A percentile compares a stretch with the other conserved stretches of the same genome.
Conservation (phyloP, 2,888 invertebrate species). For the Epiblema foenella region DNA sequence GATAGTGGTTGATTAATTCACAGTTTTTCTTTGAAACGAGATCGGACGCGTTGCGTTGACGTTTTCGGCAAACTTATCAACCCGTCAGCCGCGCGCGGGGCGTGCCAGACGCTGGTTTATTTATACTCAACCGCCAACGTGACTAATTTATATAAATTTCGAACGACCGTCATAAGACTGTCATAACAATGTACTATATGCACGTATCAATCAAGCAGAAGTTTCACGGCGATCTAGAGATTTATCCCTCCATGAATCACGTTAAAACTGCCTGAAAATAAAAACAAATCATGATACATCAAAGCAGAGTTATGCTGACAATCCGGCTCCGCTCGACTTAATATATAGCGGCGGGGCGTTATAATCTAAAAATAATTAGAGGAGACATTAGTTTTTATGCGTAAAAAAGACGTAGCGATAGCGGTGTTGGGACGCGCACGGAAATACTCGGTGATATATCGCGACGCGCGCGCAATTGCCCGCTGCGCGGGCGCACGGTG, state of each 20-base stretch:
- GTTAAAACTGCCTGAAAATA: conserved; percentile 77
- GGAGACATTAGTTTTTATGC: conserved; percentile 83
- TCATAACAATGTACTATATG: conserved; percentile 74
- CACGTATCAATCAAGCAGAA: conserved; percentile 76
- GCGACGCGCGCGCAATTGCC: conserved; percentile 73
- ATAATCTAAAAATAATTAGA: conserved; percentile 85
- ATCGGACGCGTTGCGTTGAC: conserved; percentile 68
- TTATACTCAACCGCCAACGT: conserved; percentile 41
- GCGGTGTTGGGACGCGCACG: conserved; percentile 68
- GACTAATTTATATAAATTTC: conserved; percentile 50
- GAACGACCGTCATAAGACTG: conserved; percentile 61
- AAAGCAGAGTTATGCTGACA: conserved; percentile 84
- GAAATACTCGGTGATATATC: conserved; percentile 81
- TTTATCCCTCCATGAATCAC: conserved; percentile 82
- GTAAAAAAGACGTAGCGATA: conserved; percentile 80
- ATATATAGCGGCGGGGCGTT: conserved; percentile 83
- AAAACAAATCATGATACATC: conserved; percentile 83
- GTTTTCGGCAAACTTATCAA: conserved; percentile 73
- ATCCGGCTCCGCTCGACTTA: conserved; percentile 80
- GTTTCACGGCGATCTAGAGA: conserved; percentile 76
- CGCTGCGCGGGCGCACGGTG: conserved; percentile 67
- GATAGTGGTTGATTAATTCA: conserved; percentile 78
- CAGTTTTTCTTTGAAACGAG: conserved; percentile 78
- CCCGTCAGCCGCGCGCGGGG: conserved; percentile 61
- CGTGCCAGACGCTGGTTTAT: conserved; percentile 45